Evolutionary conservation across 2,113 vertebrate genomes (phyloP).

Genomic region (Taurulus bubalis): DNA sequence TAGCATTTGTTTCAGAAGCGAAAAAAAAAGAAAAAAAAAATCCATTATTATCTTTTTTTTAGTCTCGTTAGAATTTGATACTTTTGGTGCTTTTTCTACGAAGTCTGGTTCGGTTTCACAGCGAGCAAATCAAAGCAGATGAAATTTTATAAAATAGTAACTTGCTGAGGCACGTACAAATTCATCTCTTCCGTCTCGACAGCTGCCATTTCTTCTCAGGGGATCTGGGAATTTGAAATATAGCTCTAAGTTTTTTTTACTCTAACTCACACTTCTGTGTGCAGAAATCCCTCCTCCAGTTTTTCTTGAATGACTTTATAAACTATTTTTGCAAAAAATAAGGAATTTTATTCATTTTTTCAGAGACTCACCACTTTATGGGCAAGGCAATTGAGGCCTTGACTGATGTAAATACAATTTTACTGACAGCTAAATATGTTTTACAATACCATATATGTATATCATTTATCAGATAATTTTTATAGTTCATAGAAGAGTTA

Average conservation of each 20-base stretch:
- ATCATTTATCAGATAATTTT: too few relatives aligned
- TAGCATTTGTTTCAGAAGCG: too few relatives aligned
- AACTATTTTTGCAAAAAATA: too few relatives aligned
- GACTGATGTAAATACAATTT: not conserved
- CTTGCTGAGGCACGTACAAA: too few relatives aligned
- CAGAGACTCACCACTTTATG: not conserved
- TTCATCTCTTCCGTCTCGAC: not conserved
- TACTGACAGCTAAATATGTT: not conserved
- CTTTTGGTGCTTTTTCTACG: not conserved
- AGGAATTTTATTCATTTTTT: not conserved
- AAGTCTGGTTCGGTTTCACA: not conserved
- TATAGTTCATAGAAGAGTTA: too few relatives aligned
- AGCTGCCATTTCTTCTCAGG: not conserved
- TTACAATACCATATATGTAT: too few relatives aligned
- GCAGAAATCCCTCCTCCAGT: too few relatives aligned
- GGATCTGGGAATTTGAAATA: not conserved
- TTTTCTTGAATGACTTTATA: too few relatives aligned
- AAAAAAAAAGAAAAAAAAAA: too few relatives aligned
- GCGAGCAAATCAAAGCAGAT: not conserved
- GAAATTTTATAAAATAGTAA: too few relatives aligned
- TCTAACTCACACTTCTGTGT: too few relatives aligned
- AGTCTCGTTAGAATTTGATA: not conserved
- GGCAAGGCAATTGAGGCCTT: not conserved
- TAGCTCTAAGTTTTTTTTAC: not conserved
- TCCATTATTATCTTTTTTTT: too few relatives aligned